A percentile compares a stretch with the other conserved stretches of the same genome.
phyloP scores from a whole-genome alignment of 2,888 invertebrate species.

The Drosophila sordidula region DNA sequence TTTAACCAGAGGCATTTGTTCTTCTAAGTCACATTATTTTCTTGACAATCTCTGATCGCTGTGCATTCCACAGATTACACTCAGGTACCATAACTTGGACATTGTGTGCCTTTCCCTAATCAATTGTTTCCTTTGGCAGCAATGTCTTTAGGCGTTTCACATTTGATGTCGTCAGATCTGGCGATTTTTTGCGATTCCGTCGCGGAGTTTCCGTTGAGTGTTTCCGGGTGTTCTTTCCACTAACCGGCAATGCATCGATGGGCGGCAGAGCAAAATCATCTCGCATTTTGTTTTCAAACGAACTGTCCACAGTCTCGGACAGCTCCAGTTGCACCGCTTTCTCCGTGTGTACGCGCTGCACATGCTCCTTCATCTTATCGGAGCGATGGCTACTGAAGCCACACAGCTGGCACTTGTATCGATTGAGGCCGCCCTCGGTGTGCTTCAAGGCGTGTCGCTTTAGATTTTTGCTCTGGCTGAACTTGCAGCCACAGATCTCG shows the following conservation, averaged over 20 bases:
- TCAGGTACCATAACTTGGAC: no score
- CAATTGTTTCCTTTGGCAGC: conserved; percentile 47
- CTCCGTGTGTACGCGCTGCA: conserved; percentile 83
- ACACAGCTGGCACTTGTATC: conserved; percentile 85
- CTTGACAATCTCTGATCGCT: no score
- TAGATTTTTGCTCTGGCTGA: conserved; percentile 87
- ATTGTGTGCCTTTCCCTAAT: neutral
- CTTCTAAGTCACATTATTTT: no score
- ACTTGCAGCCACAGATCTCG: conserved; percentile 87
- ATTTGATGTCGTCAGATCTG: conserved; percentile 12
- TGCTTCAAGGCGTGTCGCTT: conserved; percentile 83
- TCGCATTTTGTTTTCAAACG: conserved; percentile 76
- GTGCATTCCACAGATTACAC: no score
- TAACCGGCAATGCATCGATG: conserved; percentile 35
- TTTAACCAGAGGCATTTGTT: no score
- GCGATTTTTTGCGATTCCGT: conserved; percentile 4
- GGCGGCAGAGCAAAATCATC: conserved; percentile 79
- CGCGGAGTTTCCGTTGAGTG: conserved; percentile 6
- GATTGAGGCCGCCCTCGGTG: conserved; percentile 73
- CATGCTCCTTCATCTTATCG: conserved; percentile 86
- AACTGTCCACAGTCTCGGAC: conserved; percentile 81
- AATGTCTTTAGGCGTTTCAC: conserved; percentile 52
- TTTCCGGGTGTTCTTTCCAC: neutral
- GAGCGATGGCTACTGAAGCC: conserved; percentile 85
- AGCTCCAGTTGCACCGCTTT: conserved; percentile 82